Base-by-base conservation (phyloP, 2,113 vertebrate species). In the Lethenteron camtschaticum region DNA sequence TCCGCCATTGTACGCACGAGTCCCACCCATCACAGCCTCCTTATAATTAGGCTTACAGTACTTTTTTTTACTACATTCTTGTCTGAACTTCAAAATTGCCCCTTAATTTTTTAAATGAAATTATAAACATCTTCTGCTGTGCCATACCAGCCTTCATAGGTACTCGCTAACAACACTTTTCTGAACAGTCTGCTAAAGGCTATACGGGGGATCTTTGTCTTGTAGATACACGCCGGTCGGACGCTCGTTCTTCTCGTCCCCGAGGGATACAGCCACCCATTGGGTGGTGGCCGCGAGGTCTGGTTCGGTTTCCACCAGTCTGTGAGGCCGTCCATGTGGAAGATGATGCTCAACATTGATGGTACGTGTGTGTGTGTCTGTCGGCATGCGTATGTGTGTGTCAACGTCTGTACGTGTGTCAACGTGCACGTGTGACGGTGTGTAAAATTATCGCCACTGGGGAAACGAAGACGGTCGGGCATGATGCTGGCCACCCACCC, bases 341-440 rank as follows among this genome's bases (percentile, higher is more conserved):
- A 99, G 82, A 99, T 99, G 94, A 96, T 96, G 92, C 88, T 99
- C 63, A 99, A 99, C 79, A 96, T 99, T 13, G 94, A 99, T 73
- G 94, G 94, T 18, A 63, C 13, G 59, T 63, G 59, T 63, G 59
- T 63, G 59, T 63, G 59, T 63, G 59, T 63, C 13, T 63, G 59
- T 63, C 13, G 5, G 59, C 16, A 18, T 63, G 59, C 3, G 59
- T 63, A 18, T 63, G 59, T 63, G 59, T 63, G 59, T 63, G 59
- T 63, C 13, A 14, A 18, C 16, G 7, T 63, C 13, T 63, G 59
- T 63, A 18, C 16, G 4, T 63, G 59, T 63, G 59, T 41, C 2
- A 41, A 41, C 41, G 41, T 41, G 41, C 41, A 41, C 41, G 41
- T 41, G 41, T 41, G 41, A 41, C 41, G 41, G 41, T 41, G 41